phyloP scores from a whole-genome alignment of 2,797 vertebrate genomes.

The Pteropus rufus region DNA sequence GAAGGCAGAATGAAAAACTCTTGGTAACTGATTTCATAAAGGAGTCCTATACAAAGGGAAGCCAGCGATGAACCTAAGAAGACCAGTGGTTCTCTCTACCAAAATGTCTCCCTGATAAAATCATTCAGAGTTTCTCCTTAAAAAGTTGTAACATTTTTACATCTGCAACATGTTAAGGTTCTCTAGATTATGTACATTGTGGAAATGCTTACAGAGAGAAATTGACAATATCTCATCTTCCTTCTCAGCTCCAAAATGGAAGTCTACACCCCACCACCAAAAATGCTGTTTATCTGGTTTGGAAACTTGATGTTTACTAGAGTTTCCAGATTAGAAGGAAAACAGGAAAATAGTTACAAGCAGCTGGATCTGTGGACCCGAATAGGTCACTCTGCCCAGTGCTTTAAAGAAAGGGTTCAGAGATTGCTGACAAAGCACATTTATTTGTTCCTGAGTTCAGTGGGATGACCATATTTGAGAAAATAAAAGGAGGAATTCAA shows the following conservation, averaged over 20 bases:
- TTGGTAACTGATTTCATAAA: neutral
- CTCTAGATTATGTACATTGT: neutral
- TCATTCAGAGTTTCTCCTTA: neutral
- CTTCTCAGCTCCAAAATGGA: neutral
- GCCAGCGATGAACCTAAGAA: accelerated
- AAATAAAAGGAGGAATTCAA: neutral
- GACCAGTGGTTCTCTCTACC: neutral
- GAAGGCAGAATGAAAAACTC: neutral
- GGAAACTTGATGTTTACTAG: neutral
- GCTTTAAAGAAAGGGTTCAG: neutral
- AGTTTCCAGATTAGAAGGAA: neutral
- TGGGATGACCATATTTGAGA: neutral
- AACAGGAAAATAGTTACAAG: neutral
- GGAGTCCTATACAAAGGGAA: neutral
- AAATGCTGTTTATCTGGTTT: neutral
- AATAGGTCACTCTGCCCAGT: neutral
- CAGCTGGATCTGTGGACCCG: neutral
- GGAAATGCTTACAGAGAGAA: neutral
- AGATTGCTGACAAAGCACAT: neutral
- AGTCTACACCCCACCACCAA: neutral
- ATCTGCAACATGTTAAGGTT: neutral
- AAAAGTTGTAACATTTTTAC: neutral
- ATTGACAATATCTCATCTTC: neutral
- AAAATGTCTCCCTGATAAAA: neutral
- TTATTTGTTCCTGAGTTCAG: neutral